Percentiles rank a stretch among this genome's conserved stretches.
These are phyloP conservation scores for Achroia grisella DNA, from an alignment of 1,140 invertebrate species.

Conservation along the genomic window DNA sequence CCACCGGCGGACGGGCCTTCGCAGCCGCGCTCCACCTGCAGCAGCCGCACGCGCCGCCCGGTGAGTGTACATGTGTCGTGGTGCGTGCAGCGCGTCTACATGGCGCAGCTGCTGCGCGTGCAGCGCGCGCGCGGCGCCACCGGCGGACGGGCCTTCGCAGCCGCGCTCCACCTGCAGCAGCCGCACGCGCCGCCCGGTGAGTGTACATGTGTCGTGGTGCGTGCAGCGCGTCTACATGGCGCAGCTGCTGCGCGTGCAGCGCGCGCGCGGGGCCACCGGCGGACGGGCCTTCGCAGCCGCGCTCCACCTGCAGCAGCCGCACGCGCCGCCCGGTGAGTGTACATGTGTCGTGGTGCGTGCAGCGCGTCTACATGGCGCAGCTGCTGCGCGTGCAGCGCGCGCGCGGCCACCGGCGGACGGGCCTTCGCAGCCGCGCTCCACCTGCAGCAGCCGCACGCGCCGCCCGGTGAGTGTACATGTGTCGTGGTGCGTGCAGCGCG, in stretches of 20 bases:
- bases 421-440: conserved; percentile 83
- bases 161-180: conserved; percentile 80
- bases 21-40: conserved; percentile 81
- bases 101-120: conserved; percentile 92
- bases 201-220: no score
- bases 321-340: no score
- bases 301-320: conserved; percentile 77
- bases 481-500: conserved; percentile 88
- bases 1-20: conserved; percentile 86
- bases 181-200: conserved; percentile 76
- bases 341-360: no score
- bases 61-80: no score
- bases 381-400: conserved; percentile 91
- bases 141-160: conserved; percentile 86
- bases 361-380: conserved; percentile 94
- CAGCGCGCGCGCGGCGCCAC: conserved; percentile 89
- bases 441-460: conserved; percentile 75
- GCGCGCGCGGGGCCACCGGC: conserved; percentile 87
- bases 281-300: conserved; percentile 85
- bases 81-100: conserved; percentile 90
- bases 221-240: conserved; percentile 94
- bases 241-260: conserved; percentile 92
- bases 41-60: conserved; percentile 76
- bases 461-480: no score
- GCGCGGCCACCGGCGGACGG: conserved; percentile 87